A percentile compares a stretch with the other conserved stretches of the same genome.
Conservation (phyloP, 2,113 vertebrate genomes). For the Megaptera novaeangliae region DNA sequence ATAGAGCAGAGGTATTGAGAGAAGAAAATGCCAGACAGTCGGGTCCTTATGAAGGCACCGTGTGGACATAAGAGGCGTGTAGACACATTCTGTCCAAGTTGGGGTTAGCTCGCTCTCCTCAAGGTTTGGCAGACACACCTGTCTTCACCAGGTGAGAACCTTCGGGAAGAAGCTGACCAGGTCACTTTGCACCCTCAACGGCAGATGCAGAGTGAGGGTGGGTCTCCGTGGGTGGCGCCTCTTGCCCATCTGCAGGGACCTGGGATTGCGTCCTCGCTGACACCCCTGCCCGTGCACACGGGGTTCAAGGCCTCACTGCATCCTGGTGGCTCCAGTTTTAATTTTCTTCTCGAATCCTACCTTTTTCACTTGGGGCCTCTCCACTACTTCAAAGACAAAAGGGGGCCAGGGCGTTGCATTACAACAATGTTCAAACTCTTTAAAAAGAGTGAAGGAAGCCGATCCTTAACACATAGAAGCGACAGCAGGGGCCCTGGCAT, state of each 20-base stretch:
- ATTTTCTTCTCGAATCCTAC: not conserved
- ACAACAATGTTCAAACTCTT: rapidly evolving
- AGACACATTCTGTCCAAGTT: rapidly evolving
- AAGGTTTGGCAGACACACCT: rapidly evolving
- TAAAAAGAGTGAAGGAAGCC: rapidly evolving
- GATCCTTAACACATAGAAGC: rapidly evolving
- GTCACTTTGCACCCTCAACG: too few relatives aligned
- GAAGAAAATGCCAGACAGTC: not conserved
- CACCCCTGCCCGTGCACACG: not conserved
- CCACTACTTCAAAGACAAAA: not conserved
- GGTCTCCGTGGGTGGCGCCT: not conserved
- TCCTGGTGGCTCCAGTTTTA: not conserved
- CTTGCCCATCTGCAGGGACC: not conserved
- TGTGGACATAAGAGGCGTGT: rapidly evolving
- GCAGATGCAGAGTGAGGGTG: too few relatives aligned
- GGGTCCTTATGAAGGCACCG: rapidly evolving
- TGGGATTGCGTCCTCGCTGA: rapidly evolving
- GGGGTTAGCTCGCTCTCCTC: rapidly evolving
- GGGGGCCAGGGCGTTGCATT: rapidly evolving
- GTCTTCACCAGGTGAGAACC: rapidly evolving
- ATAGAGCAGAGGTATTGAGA: not conserved
- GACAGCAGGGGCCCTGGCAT: rapidly evolving
- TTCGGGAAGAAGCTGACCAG: not conserved
- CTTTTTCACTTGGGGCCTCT: not conserved
- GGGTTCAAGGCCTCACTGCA: not conserved